Conservation (phyloP, 2,888 invertebrate species). For the Lumbricus terrestris region DNA sequence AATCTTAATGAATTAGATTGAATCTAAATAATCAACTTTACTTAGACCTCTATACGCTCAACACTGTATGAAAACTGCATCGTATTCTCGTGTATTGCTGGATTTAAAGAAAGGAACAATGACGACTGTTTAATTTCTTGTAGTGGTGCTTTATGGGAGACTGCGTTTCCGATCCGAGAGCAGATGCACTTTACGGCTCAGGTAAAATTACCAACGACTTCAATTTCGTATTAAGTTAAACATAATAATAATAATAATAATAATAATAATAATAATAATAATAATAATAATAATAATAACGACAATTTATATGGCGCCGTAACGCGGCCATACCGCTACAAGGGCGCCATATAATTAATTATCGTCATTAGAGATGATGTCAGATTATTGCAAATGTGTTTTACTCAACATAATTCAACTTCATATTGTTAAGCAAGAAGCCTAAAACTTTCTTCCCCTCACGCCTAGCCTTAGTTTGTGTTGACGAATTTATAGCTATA, state of each 20-base stretch:
- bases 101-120: background rate
- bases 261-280: no score
- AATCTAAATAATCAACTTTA: background rate
- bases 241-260: no score
- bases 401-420: background rate
- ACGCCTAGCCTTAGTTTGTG: background rate
- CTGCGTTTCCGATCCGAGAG: conserved; percentile 16
- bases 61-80: background rate
- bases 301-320: background rate
- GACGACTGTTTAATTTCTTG: background rate
- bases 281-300: background rate
- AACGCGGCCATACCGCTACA: no score
- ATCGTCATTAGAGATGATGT: no score
- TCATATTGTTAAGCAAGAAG: background rate
- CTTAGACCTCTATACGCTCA: background rate
- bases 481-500: background rate
- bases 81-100: background rate
- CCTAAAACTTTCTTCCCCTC: no score
- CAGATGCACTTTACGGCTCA: background rate
- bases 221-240: background rate
- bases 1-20: no score
- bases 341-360: no score
- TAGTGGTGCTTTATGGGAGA: conserved; percentile 21
- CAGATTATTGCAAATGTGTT: background rate
- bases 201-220: background rate